These are phyloP conservation scores for Momotus momota DNA, from an alignment of 2,797 vertebrate genomes.

Conservation along the genomic window DNA sequence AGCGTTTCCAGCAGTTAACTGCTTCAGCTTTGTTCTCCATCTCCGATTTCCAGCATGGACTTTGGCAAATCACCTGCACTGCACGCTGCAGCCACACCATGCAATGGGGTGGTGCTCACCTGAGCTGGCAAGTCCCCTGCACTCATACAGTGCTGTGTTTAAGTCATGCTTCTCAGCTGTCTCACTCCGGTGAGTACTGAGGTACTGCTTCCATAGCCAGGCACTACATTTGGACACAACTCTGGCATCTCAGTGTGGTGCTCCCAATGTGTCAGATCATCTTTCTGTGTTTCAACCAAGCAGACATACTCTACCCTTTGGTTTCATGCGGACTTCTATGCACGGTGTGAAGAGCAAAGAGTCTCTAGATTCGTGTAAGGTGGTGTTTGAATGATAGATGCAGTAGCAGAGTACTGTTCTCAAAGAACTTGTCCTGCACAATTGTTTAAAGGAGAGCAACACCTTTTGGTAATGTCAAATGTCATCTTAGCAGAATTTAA, in stretches of 20 bases:
- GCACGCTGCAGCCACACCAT: fast-evolving
- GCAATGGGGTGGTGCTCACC: neutral
- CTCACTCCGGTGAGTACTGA: neutral
- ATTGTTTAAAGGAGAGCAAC: neutral
- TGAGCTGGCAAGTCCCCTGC: neutral
- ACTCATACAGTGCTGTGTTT: neutral
- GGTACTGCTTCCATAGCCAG: neutral
- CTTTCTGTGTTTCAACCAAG: neutral
- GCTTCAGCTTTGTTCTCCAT: neutral
- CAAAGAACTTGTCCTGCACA: neutral
- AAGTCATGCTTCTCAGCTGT: neutral
- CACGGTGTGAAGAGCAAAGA: neutral
- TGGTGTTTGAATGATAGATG: neutral
- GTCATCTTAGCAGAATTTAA: neutral
- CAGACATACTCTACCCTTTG: neutral
- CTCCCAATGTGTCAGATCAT: neutral
- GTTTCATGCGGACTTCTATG: neutral
- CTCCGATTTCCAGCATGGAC: fast-evolving
- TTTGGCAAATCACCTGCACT: neutral
- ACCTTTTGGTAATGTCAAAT: neutral
- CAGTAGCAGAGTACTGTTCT: neutral
- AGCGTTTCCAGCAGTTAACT: neutral
- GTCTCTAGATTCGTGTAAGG: neutral
- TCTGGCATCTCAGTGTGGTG: neutral
- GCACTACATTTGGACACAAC: neutral